These are phyloP conservation scores for Cecropterus lyciades DNA, from an alignment of 1,140 invertebrate species.

Conservation along the genomic window DNA sequence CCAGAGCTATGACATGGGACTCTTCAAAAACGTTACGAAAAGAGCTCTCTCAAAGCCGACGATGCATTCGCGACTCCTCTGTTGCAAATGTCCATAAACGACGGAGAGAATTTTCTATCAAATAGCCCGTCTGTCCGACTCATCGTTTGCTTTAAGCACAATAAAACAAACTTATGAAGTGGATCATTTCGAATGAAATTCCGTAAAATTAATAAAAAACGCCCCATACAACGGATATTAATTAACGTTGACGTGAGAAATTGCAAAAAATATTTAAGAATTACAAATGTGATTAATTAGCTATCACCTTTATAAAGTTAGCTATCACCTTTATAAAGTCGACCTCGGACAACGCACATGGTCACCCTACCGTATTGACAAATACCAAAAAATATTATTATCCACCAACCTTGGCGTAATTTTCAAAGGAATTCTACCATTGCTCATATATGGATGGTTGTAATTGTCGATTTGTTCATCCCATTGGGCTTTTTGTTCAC, in stretches of 20 bases:
- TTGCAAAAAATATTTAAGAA: slow-evolving; percentile 17
- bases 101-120: too few relatives aligned
- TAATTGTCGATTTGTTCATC: slow-evolving; percentile 50
- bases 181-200: too few relatives aligned
- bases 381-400: slow-evolving; percentile 29
- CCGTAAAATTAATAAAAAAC: too few relatives aligned
- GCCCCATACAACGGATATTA: not conserved
- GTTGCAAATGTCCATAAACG: too few relatives aligned
- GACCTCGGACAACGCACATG: not conserved
- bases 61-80: too few relatives aligned
- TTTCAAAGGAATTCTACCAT: slow-evolving; percentile 34
- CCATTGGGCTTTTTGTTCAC: slow-evolving; percentile 34
- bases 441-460: slow-evolving; percentile 42
- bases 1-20: too few relatives aligned
- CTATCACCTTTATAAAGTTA: slow-evolving; percentile 8
- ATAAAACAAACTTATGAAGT: too few relatives aligned
- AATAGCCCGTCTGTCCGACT: too few relatives aligned
- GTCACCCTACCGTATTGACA: slow-evolving; percentile 10
- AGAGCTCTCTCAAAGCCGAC: too few relatives aligned
- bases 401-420: slow-evolving; percentile 21
- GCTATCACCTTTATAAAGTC: slow-evolving; percentile 1
- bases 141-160: too few relatives aligned
- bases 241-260: slow-evolving; percentile 5
- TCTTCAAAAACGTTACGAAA: too few relatives aligned
- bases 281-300: slow-evolving; percentile 22